phyloP scores from a whole-genome alignment of 2,113 vertebrate species.

The Typhlomys cinereus region DNA sequence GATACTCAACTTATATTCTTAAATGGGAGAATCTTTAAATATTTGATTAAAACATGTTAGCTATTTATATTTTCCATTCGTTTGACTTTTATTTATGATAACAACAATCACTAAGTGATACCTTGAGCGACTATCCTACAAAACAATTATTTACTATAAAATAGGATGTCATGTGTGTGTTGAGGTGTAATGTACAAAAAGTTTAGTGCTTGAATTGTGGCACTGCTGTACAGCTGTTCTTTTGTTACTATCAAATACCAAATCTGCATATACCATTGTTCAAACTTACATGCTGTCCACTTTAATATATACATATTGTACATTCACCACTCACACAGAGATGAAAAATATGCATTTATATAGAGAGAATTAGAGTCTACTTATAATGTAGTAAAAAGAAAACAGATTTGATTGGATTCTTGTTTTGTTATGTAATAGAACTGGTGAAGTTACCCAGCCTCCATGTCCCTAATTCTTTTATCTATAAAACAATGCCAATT shows the following conservation, averaged over 20 bases:
- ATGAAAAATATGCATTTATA: not conserved
- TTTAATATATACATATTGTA: not conserved
- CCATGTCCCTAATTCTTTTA: not conserved
- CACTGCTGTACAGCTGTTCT: not conserved
- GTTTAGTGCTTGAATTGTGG: not conserved
- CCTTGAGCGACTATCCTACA: not conserved
- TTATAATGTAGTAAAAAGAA: not conserved
- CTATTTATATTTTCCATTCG: not conserved
- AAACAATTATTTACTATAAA: not conserved
- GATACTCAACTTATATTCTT: not conserved
- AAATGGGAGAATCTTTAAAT: constrained; percentile 14
- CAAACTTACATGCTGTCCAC: not conserved
- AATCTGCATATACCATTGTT: not conserved
- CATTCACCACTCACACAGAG: not conserved
- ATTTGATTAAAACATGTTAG: not conserved
- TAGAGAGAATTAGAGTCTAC: not conserved
- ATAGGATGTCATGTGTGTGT: not conserved
- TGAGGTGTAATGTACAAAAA: not conserved
- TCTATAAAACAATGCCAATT: no score
- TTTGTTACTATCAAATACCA: constrained; percentile 27
- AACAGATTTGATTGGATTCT: not conserved
- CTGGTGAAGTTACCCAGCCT: not conserved
- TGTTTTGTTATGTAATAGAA: not conserved
- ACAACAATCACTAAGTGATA: not conserved
- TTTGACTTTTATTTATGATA: not conserved